phyloP scores from a whole-genome alignment of 1,140 invertebrate species.

The Arctopsyche grandis region DNA sequence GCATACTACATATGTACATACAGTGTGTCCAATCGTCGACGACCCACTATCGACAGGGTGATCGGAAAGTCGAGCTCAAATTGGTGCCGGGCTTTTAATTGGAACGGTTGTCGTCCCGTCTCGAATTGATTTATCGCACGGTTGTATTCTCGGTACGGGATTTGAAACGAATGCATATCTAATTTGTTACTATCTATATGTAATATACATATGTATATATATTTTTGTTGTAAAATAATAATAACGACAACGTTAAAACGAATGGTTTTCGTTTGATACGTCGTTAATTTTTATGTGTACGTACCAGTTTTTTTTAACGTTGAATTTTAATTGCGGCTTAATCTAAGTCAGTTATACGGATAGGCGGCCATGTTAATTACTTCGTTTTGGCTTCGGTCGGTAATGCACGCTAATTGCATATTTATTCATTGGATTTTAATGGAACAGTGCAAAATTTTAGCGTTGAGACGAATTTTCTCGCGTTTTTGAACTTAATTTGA shows the following conservation, averaged over 20 bases:
- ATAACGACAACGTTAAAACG: too few species aligned
- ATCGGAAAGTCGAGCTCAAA: background rate
- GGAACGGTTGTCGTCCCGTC: background rate
- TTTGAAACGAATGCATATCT: too few species aligned
- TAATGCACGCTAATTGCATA: constrained; percentile 1
- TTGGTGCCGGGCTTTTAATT: background rate
- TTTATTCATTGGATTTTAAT: constrained; percentile 29
- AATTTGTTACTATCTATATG: too few species aligned
- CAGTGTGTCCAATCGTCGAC: background rate
- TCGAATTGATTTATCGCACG: constrained; percentile 6
- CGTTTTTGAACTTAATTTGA: too few species aligned
- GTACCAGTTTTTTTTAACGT: background rate
- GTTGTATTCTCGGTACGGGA: background rate
- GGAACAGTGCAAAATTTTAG: background rate
- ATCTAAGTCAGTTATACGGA: constrained; percentile 22
- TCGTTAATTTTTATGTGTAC: constrained; percentile 6
- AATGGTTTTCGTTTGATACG: background rate
- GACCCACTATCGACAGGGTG: background rate
- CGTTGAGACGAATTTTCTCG: too few species aligned
- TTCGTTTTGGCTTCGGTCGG: background rate
- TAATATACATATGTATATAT: too few species aligned
- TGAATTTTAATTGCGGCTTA: constrained; percentile 22
- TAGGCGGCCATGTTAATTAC: background rate
- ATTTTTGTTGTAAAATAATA: too few species aligned
- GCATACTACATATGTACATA: background rate